These are phyloP conservation scores for Tringa solitaria DNA, from an alignment of 2,113 vertebrate species.

Conservation along the genomic window DNA sequence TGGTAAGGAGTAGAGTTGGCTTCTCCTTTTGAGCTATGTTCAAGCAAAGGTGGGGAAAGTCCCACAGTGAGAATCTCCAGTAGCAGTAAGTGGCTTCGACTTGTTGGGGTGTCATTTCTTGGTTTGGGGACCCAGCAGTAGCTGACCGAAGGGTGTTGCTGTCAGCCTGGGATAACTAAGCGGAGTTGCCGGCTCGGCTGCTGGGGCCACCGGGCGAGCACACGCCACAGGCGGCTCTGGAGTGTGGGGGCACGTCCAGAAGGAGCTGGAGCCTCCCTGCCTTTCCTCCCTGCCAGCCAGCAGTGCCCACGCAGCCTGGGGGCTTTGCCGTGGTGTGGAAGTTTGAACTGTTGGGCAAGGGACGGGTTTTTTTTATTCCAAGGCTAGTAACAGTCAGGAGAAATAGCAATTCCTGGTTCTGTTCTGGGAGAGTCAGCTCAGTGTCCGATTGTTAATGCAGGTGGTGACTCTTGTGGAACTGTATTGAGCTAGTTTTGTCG, in stretches of 20 bases:
- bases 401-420: not conserved
- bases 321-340: not conserved
- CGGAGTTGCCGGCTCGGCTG: not conserved
- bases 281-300: not conserved
- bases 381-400: not conserved
- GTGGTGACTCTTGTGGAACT: not conserved
- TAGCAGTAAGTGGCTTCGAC: not conserved
- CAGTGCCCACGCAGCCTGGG: rapidly evolving
- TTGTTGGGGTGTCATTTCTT: not conserved
- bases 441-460: not conserved
- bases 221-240: rapidly evolving
- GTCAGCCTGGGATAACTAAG: rapidly evolving
- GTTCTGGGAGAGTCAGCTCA: not conserved
- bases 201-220: not conserved
- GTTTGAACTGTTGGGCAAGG: not conserved
- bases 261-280: not conserved
- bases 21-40: not conserved
- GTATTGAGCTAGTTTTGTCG: not conserved
- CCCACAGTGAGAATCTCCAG: not conserved
- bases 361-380: not conserved
- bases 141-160: not conserved
- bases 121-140: not conserved
- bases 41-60: not conserved
- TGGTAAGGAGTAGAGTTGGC: not conserved
- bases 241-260: not conserved